phyloP scores from a whole-genome alignment of 2,888 invertebrate species.

The Rutpela maculata region DNA sequence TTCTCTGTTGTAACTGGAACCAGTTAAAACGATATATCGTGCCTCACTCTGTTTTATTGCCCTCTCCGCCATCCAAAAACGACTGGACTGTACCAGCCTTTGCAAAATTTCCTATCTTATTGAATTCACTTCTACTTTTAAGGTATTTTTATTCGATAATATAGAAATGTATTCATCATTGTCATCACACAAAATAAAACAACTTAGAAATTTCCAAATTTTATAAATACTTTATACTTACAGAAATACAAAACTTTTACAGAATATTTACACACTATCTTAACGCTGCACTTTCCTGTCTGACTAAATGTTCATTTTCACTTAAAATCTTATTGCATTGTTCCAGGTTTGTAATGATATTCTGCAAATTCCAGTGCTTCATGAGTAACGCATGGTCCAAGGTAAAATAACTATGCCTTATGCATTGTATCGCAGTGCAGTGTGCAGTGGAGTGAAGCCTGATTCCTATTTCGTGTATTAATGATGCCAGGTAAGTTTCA shows the following conservation, averaged over 20 bases:
- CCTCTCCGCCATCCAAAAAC: too few species aligned
- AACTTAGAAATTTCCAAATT: too few species aligned
- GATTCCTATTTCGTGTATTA: constrained; percentile 91
- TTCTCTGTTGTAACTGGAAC: too few species aligned
- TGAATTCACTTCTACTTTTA: too few species aligned
- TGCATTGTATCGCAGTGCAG: constrained; percentile 86
- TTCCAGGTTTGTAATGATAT: constrained; percentile 81
- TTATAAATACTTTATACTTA: background rate
- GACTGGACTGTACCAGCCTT: too few species aligned
- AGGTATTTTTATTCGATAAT: too few species aligned
- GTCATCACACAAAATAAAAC: too few species aligned
- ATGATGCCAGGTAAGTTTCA: constrained; percentile 83
- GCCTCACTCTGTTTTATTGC: too few species aligned
- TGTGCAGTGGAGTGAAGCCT: constrained; percentile 87
- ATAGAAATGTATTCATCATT: too few species aligned
- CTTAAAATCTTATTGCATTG: constrained; percentile 76
- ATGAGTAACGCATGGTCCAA: constrained; percentile 85
- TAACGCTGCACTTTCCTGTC: constrained; percentile 67
- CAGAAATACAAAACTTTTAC: background rate
- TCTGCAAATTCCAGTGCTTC: constrained; percentile 87
- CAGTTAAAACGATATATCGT: too few species aligned
- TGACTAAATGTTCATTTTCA: constrained; percentile 74
- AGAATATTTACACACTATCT: constrained; percentile 25
- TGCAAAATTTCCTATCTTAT: too few species aligned
- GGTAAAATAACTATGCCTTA: constrained; percentile 88